Base-by-base conservation (phyloP, 2,797 vertebrate species). In the Loriculus beryllinus region DNA sequence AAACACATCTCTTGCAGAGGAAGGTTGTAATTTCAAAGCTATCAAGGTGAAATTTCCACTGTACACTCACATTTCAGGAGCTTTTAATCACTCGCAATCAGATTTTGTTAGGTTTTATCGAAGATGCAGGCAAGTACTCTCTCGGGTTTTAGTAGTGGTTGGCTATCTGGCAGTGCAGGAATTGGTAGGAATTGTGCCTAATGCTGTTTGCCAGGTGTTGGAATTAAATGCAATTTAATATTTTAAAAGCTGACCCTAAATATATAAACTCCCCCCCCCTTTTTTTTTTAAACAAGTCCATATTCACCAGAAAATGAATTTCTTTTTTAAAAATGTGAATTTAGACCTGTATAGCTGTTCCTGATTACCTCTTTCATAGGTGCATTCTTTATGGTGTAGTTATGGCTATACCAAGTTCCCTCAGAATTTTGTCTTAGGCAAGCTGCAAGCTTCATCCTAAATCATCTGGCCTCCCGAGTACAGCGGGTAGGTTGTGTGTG, bases 371-470 rank as follows among this genome's bases (percentile, higher is more conserved):
- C 16, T 77, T 56, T 35, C 47, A 14, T 17, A 45, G 37, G n/a
- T 35, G 7, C 0, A 0, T 56, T 79, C 3, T 0, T 78, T 57
- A 4, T 13, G 26, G 14, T 23, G 5, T 45, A 20, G 31, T 69
- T 72, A 23, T 22, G n/a, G 13, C 60, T 69, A 21, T 7, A 17
- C 4, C 8, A 26, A 21, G 83, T 72, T 69, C 26, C 39, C 23
- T 22, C 19, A 35, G 28, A 69, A 17, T 62, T 89, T 39, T 45
- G 65, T 60, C 3, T 56, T 13, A 17, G 22, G 15, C 29, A 60
- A 72, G 25, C 49, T 74, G 12, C 14, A 20, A 7, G 22, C 47
- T 72, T 40, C 40, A 25, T 43, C 8, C 0, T 7, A 39, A 76
- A 7, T 28, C 3, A 1, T 28, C 25, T 19, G 1, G 6, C 19